Conservation (phyloP, 2,113 vertebrate genomes). For the Nibea albiflora region DNA sequence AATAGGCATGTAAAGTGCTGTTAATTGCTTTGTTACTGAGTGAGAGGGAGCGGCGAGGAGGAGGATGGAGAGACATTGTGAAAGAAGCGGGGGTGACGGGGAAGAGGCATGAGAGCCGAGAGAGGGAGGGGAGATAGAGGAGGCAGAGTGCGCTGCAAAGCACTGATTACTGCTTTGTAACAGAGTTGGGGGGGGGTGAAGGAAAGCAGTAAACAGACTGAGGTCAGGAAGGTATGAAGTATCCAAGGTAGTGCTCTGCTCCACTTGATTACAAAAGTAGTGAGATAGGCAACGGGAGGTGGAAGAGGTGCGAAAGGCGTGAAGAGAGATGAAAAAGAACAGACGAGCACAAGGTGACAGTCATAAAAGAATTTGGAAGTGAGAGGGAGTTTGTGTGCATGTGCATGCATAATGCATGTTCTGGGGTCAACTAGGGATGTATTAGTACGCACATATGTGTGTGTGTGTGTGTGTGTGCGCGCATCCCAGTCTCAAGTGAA, state of each 20-base stretch:
- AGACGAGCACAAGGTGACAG: conserved; percentile 33
- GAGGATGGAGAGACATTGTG: conserved; percentile 37
- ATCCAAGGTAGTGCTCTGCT: conserved; percentile 27
- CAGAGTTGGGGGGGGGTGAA: conserved; percentile 23
- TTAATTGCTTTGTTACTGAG: conserved; percentile 65
- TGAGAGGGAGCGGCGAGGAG: conserved; percentile 34
- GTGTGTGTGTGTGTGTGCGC: conserved; percentile 7
- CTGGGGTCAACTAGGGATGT: conserved; percentile 39
- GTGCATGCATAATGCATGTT: conserved; percentile 55
- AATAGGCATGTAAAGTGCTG: conserved; percentile 38
- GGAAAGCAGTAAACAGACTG: conserved; percentile 53
- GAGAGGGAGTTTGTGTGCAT: conserved; percentile 24
- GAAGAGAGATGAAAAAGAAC: conserved; percentile 25
- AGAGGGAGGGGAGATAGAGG: conserved; percentile 32
- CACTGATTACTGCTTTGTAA: conserved; percentile 68
- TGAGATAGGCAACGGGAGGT: conserved; percentile 23
- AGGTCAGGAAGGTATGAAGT: conserved; percentile 53
- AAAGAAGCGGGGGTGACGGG: conserved; percentile 45
- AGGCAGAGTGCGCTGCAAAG: conserved; percentile 21
- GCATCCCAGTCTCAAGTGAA: conserved; percentile 15
- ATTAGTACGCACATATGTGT: conserved; percentile 12
- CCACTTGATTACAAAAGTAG: conserved; percentile 48
- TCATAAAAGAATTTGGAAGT: conserved; percentile 27
- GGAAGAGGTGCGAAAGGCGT: not conserved
- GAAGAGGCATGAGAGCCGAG: conserved; percentile 23